Conservation (phyloP, 2,888 invertebrate genomes). For the Loripinus fragilis region DNA sequence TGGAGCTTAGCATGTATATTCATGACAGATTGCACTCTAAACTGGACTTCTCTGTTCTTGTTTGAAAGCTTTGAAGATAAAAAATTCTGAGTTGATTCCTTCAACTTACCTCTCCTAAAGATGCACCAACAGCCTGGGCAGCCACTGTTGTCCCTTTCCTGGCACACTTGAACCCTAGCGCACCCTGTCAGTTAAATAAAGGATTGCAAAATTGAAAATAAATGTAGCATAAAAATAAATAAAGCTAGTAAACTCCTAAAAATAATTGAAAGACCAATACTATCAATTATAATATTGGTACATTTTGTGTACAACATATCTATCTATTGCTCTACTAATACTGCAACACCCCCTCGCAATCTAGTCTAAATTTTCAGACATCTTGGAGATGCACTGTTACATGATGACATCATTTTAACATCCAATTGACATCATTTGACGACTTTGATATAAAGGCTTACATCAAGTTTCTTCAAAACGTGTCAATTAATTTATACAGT, state of each 20-base stretch:
- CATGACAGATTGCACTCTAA: too few relatives aligned
- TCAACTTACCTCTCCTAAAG: slow-evolving; percentile 44
- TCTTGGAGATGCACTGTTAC: neutral
- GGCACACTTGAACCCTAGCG: slow-evolving; percentile 44
- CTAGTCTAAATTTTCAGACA: too few relatives aligned
- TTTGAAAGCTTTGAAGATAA: too few relatives aligned
- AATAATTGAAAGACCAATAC: too few relatives aligned
- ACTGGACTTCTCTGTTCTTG: too few relatives aligned
- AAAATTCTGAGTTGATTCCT: neutral
- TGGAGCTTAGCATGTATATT: too few relatives aligned
- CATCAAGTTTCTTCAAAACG: too few relatives aligned
- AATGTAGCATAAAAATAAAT: neutral
- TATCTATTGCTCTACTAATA: neutral
- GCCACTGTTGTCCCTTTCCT: slow-evolving; percentile 47
- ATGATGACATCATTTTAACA: neutral
- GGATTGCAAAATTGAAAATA: neutral
- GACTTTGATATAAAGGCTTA: too few relatives aligned
- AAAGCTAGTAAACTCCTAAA: neutral
- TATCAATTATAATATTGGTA: too few relatives aligned
- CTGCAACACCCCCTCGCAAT: neutral
- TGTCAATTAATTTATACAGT: too few relatives aligned
- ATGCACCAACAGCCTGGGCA: slow-evolving; percentile 46
- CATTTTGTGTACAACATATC: too few relatives aligned
- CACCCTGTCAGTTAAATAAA: slow-evolving; percentile 29
- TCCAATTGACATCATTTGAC: neutral